Conservation (phyloP, 1,140 invertebrate species). For the Drosophila guanche region DNA sequence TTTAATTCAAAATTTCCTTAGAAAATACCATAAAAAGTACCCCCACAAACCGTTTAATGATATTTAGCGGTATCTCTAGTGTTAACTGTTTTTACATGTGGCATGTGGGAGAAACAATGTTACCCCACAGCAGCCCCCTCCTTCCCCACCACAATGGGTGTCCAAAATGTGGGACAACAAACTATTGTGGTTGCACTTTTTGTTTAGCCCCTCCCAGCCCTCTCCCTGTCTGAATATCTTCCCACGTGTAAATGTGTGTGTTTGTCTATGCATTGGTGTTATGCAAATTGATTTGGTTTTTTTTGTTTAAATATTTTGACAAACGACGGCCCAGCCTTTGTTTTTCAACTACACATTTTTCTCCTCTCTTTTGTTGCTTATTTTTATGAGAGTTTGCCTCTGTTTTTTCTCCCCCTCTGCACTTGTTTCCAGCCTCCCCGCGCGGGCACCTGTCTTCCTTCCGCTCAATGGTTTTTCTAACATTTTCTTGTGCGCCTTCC, state of each 20-base stretch:
- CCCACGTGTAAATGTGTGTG: constrained; percentile 40
- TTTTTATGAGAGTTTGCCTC: constrained; percentile 20
- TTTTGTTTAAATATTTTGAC: constrained; percentile 71
- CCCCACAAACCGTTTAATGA: too few species aligned
- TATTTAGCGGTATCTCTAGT: too few species aligned
- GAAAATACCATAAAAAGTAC: too few species aligned
- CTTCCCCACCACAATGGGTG: constrained; percentile 25
- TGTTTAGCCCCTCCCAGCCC: constrained; percentile 17
- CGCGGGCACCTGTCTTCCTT: constrained; percentile 46
- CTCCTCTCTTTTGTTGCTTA: constrained; percentile 21
- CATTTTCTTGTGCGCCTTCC: constrained; percentile 38
- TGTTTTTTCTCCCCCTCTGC: constrained; percentile 26
- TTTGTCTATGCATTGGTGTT: constrained; percentile 39
- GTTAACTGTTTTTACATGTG: constrained; percentile 6
- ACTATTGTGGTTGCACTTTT: constrained; percentile 50
- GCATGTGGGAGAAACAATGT: constrained; percentile 28
- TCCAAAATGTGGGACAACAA: constrained; percentile 46
- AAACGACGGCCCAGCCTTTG: constrained; percentile 72
- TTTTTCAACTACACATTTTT: constrained; percentile 38
- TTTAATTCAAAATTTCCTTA: too few species aligned
- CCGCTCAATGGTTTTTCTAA: constrained; percentile 72
- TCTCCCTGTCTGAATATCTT: constrained; percentile 30
- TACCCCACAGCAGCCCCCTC: too few species aligned
- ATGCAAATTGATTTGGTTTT: constrained; percentile 79
- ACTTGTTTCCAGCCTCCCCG: constrained; percentile 13